Conservation (phyloP, 2,888 invertebrate species). For the Sepiola atlantica region DNA sequence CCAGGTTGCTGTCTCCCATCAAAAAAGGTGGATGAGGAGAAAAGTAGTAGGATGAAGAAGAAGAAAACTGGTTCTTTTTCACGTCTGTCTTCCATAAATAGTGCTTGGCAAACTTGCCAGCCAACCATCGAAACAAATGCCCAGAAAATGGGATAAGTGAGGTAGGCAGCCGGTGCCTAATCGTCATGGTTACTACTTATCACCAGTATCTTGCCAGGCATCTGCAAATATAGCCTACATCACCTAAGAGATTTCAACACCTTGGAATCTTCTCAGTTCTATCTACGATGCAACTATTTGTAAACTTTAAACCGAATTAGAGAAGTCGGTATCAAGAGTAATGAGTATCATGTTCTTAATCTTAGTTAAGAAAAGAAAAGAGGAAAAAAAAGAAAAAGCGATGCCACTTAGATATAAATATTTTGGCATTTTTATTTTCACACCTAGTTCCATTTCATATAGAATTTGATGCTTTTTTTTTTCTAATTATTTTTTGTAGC, state of each 20-base stretch:
- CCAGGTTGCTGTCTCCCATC: slow-evolving; percentile 39
- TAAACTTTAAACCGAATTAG: slow-evolving; percentile 23
- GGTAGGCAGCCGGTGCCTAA: slow-evolving; percentile 23
- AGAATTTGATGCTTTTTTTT: no score
- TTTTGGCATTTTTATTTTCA: not conserved
- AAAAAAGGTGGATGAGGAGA: not conserved
- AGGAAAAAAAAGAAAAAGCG: not conserved
- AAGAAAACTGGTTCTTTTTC: slow-evolving; percentile 33
- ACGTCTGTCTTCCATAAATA: slow-evolving; percentile 40
- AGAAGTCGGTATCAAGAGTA: not conserved
- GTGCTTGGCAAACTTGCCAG: slow-evolving; percentile 39
- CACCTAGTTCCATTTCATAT: no score
- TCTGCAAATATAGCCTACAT: slow-evolving; percentile 36
- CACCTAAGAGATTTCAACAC: not conserved
- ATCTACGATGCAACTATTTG: not conserved
- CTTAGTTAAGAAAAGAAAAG: not conserved
- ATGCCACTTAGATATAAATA: not conserved
- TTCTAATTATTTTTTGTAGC: no score
- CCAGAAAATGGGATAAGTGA: slow-evolving; percentile 33
- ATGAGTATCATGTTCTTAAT: not conserved
- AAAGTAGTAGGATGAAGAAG: not conserved
- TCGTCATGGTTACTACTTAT: slow-evolving; percentile 42
- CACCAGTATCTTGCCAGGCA: slow-evolving; percentile 41
- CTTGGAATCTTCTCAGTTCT: slow-evolving; percentile 14
- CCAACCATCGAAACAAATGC: slow-evolving; percentile 40